Evolutionary conservation across 2,113 vertebrate genomes (phyloP), one percentile per base, ranked within the genome.

Genomic region (Cinclus cinclus): DNA sequence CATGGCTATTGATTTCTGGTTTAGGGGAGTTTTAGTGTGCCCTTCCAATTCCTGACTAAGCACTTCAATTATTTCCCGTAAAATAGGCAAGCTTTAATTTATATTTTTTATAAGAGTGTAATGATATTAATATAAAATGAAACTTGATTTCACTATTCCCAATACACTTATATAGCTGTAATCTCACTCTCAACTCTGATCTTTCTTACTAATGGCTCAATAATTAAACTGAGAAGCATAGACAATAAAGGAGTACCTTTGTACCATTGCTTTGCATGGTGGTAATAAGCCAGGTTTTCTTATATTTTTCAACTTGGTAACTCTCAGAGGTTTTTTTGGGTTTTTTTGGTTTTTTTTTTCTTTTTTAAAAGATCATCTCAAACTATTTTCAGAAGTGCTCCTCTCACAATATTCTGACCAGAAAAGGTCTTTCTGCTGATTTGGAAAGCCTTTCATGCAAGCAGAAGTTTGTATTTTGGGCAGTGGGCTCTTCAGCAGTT

Each of bases 131-230:
- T 60, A 81, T 70, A 92, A 95, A 96, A 89, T 52, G 44, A 90
- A 93, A 87, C 60, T 92, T 87, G 71, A 83, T 92, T 97, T 96
- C 64, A 83, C 68, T 89, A 49, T 68, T 94, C 92, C 94, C 37
- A 89, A 15, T 62, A 83, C 56, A 64, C 56, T 83, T 86, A 41
- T 18, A 83, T 12, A 86, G 87, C 68, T 55, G 52, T 70, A 81
- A 86, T 93, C 69, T 88, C 88, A 80, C 58, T 68, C 79, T 47
- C 68, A 83, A 52, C 56, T 94, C 90, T 86, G 88, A 83, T 81
- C 73, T 93, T 94, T 89, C 25, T 30, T 56, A 44, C 35, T 90
- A 90, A 90, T 46, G 41, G 68, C 71, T 96, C 60, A 92, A 74
- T 90, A 96, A 95, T 75, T 83, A 94, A 97, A 95, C 59, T 25